phyloP scores from a whole-genome alignment of 2,888 invertebrate species.

The Campoplex capitator region DNA sequence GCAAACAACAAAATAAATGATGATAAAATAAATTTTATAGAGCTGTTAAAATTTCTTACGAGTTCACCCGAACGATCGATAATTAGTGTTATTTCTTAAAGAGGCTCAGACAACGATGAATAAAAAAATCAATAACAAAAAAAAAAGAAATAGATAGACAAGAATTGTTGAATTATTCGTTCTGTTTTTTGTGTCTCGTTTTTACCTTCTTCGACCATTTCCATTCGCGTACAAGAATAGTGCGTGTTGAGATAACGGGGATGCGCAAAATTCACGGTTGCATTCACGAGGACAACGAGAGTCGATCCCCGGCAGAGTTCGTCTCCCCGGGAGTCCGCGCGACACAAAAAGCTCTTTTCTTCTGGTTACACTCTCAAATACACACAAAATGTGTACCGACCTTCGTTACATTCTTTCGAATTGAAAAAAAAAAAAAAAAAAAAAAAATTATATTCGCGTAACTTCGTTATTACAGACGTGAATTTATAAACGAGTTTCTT shows the following conservation, averaged over 20 bases:
- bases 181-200: conserved; percentile 72
- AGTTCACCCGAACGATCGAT: background rate
- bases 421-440: background rate
- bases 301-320: conserved; percentile 54
- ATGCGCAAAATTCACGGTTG: conserved; percentile 63
- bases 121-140: background rate
- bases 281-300: conserved; percentile 71
- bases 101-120: background rate
- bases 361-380: background rate
- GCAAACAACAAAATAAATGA: background rate
- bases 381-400: background rate
- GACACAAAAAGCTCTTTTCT: conserved; percentile 32
- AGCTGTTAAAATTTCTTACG: background rate
- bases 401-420: background rate
- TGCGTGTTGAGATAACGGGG: conserved; percentile 70
- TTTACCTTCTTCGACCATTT: conserved; percentile 76
- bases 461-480: background rate
- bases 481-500: background rate
- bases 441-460: background rate
- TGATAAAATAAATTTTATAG: background rate
- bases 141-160: background rate
- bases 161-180: conserved; percentile 46
- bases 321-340: conserved; percentile 60
- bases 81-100: background rate
- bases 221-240: conserved; percentile 10